These are phyloP conservation scores for Amphiprion percula DNA, from an alignment of 2,113 vertebrate species.

Conservation along the genomic window DNA sequence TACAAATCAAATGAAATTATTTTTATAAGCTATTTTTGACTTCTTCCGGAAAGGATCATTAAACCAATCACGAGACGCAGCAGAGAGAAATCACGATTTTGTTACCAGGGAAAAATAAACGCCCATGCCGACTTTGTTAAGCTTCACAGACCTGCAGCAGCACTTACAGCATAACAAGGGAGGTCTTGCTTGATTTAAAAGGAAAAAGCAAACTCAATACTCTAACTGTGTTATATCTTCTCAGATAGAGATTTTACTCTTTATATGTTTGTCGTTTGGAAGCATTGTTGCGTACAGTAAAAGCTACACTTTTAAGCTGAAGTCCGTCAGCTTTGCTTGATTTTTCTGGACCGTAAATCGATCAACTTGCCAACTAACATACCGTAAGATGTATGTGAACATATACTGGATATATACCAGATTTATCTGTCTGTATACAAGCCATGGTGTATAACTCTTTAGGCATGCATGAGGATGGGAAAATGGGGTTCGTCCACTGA, in stretches of 20 bases:
- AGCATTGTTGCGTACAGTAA: constrained; percentile 25
- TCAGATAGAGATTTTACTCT: constrained; percentile 49
- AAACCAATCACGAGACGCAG: constrained; percentile 21
- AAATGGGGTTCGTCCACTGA: constrained; percentile 31
- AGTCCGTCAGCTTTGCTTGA: constrained; percentile 50
- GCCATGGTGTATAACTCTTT: constrained; percentile 65
- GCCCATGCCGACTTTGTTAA: constrained; percentile 36
- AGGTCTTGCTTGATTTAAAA: constrained; percentile 63
- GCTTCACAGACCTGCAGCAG: constrained; percentile 62
- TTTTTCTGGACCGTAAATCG: constrained; percentile 40
- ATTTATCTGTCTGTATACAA: constrained; percentile 70
- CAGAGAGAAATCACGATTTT: constrained; percentile 54
- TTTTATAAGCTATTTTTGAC: constrained; percentile 83
- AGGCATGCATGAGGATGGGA: constrained; percentile 65
- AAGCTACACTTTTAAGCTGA: constrained; percentile 42
- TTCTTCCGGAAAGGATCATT: constrained; percentile 56
- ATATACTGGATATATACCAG: constrained; percentile 66
- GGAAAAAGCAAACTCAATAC: constrained; percentile 1
- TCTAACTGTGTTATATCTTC: constrained; percentile 48
- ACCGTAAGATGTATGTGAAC: constrained; percentile 60
- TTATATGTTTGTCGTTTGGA: constrained; percentile 59
- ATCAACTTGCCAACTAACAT: constrained; percentile 59
- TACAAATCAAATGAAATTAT: constrained; percentile 61
- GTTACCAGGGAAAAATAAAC: constrained; percentile 8
- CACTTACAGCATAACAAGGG: constrained; percentile 39